Base-by-base conservation (phyloP, 92 coral and sea anemone genomes). In the Palythoa grandiflora region DNA sequence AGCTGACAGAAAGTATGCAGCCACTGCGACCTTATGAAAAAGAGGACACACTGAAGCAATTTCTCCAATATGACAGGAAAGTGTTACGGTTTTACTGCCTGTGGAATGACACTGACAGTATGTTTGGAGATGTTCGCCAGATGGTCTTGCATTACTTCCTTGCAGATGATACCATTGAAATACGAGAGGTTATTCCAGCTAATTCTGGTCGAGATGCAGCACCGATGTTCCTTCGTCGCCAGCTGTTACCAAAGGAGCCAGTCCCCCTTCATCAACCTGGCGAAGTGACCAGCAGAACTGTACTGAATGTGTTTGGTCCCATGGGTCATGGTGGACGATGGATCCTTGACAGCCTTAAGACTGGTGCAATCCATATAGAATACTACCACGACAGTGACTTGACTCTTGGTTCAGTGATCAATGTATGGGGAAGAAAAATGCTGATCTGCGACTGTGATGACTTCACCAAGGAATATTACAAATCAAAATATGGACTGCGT, bases 251-350 rank as follows among this genome's bases (percentile, higher is more conserved):
- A 21, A 96, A 96, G 97, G 99, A 96, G 77, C 98, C 99, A 13
- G 91, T 92, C 35, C 80, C 94, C 10, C 71, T 95, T 72, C 90
- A 92, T 17, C 99, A 96, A 54, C 99, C 99, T 53, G 99, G 99
- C 35, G 97, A 96, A 80, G 94, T 96, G 55, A 95, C 99, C 1
- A 96, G 99, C 37, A 91, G 99, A 65, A 96, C 99, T 71, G 99
- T 96, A 20, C 48, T 96, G 91, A 96, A 96, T 90, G 99, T 96
- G 53, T 96, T 96, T 93, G 99, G 99, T 21, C 98, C 98, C 15
- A 96, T 96, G 99, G 98, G 98, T 15, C 98, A 96, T 84, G 99
- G 99, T 14, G 99, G 99, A 16, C 77, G 99, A 80, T 96, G 98
- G 98, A 96, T 96, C 79, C 91, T 96, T 16, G 99, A 96, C 84